These are phyloP conservation scores for Melanaphis sacchari DNA, from an alignment of 1,140 invertebrate genomes.

Conservation along the genomic window DNA sequence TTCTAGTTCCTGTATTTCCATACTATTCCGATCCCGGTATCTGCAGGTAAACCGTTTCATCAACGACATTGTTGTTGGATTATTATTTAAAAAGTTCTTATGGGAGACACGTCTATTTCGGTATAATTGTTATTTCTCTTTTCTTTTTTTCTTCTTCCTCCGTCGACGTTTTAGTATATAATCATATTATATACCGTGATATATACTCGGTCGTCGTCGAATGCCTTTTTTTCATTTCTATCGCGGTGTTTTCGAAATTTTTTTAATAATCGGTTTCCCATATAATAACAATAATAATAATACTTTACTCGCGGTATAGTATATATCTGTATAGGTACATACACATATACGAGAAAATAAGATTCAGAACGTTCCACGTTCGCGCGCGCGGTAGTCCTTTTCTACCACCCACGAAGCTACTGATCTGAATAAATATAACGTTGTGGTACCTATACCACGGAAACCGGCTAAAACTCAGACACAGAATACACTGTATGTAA, in stretches of 20 bases:
- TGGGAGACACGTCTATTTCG: not conserved
- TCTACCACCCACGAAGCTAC: slow-evolving; percentile 54
- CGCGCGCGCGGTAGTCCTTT: slow-evolving; percentile 31
- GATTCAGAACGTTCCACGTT: slow-evolving; percentile 33
- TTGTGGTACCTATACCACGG: not conserved
- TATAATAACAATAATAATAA: not conserved
- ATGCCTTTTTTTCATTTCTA: not conserved
- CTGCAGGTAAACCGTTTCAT: not conserved
- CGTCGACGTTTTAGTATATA: not conserved
- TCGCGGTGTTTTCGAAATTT: slow-evolving; percentile 7
- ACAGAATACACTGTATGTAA: not conserved
- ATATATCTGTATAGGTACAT: not conserved
- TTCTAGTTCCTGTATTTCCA: no score
- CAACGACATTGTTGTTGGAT: not conserved
- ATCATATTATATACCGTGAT: not conserved
- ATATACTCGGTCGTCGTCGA: not conserved
- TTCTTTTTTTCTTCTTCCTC: not conserved
- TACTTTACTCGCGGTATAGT: not conserved
- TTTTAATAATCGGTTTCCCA: slow-evolving; percentile 47
- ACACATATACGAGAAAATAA: slow-evolving; percentile 43
- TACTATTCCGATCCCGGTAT: not conserved
- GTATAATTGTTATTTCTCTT: not conserved
- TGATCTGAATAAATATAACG: slow-evolving; percentile 56
- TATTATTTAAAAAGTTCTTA: not conserved
- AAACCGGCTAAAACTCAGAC: slow-evolving; percentile 11